These are phyloP conservation scores for Hirudinaria manillensis DNA, from an alignment of 2,888 invertebrate genomes.

Conservation along the genomic window DNA sequence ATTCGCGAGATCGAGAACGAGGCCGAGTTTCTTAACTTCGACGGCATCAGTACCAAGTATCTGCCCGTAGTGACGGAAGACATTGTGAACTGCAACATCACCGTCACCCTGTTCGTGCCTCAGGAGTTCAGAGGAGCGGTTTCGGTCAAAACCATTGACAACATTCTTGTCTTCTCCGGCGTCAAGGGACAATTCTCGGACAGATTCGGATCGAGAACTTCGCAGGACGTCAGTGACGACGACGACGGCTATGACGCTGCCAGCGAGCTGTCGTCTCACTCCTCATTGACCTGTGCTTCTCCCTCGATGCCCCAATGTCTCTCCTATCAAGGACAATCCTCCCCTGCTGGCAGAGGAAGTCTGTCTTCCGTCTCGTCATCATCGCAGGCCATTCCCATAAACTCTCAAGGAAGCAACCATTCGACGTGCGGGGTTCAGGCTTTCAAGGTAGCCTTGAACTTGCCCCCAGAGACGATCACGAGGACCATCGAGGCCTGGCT, in stretches of 20 bases:
- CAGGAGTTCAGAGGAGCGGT: constrained; percentile 3
- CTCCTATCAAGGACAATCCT: neutral
- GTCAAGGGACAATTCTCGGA: constrained; percentile 6
- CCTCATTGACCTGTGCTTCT: neutral
- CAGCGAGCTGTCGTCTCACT: neutral
- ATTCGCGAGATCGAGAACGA: constrained; percentile 22
- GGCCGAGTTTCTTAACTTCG: constrained; percentile 12
- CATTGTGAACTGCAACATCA: constrained; percentile 10
- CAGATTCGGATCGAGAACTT: constrained; percentile 7
- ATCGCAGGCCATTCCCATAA: constrained; percentile 13
- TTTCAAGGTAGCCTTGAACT: constrained; percentile 11
- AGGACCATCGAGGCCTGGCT: constrained; percentile 16
- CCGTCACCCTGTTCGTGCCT: constrained; percentile 10
- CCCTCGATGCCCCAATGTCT: neutral
- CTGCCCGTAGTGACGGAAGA: constrained; percentile 13
- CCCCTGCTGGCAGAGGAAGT: neutral
- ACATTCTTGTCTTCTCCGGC: constrained; percentile 12
- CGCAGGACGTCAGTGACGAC: constrained; percentile 9
- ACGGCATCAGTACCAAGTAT: constrained; percentile 9
- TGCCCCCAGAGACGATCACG: constrained; percentile 13
- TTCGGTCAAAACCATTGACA: constrained; percentile 21
- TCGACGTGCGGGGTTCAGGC: neutral
- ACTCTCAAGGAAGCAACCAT: neutral
- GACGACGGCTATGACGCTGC: constrained; percentile 11
- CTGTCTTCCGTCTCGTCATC: neutral